Percentiles rank a stretch among this genome's conserved stretches.
These are phyloP conservation scores for Chrysolina americana DNA, from an alignment of 2,888 invertebrate species.

Conservation along the genomic window DNA sequence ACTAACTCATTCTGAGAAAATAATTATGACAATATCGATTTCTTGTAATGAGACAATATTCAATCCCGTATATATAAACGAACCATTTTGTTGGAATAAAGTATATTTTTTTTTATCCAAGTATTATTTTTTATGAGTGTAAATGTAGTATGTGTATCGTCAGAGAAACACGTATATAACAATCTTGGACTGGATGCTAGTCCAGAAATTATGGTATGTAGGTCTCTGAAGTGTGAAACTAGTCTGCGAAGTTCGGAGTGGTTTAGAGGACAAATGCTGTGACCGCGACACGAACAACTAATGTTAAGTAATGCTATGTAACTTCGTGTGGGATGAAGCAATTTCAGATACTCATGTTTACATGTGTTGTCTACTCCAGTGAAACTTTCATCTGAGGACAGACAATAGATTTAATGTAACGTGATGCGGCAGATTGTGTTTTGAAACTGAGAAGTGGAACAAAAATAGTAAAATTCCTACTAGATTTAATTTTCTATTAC, in stretches of 20 bases:
- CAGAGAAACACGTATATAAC: no score
- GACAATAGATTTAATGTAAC: constrained; percentile 9
- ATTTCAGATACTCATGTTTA: constrained; percentile 60
- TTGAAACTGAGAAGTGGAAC: background rate
- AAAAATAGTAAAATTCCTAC: no score
- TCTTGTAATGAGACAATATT: no score
- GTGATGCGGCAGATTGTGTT: background rate
- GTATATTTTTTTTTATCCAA: no score
- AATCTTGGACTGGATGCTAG: background rate
- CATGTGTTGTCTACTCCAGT: constrained; percentile 54
- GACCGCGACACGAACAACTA: constrained; percentile 49
- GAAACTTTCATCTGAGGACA: constrained; percentile 19
- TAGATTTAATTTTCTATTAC: background rate
- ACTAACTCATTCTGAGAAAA: no score
- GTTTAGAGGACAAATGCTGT: constrained; percentile 45
- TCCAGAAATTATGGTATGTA: constrained; percentile 3
- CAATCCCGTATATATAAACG: no score
- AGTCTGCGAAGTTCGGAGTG: constrained; percentile 45
- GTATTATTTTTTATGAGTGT: no score
- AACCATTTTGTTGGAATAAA: no score
- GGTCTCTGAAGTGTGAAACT: constrained; percentile 28
- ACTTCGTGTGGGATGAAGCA: constrained; percentile 54
- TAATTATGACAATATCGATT: no score
- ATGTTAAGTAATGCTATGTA: constrained; percentile 42
- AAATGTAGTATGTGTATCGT: no score